Evolutionary conservation across 2,113 vertebrate species (phyloP).

Genomic region (Cheirogaleus medius): DNA sequence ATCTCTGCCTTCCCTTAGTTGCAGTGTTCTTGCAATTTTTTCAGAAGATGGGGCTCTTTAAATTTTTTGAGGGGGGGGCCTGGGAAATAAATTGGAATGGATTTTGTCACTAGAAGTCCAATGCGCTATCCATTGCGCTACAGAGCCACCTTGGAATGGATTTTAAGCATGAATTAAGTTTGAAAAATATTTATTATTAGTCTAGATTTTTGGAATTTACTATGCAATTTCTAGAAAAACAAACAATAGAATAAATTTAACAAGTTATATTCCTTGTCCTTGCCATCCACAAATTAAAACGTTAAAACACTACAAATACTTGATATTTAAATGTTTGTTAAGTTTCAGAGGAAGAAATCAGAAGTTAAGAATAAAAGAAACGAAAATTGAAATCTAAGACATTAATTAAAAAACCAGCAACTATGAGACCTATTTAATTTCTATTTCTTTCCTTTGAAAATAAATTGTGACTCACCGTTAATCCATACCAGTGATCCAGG

Average conservation of each 20-base stretch:
- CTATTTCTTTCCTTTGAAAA: conserved; percentile 31
- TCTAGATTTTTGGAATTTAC: background rate
- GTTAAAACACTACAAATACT: background rate
- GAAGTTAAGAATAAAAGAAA: conserved; percentile 21
- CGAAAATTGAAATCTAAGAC: background rate
- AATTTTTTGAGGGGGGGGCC: background rate
- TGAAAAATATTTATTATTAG: background rate
- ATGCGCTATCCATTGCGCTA: too few species aligned
- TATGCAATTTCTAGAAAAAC: background rate
- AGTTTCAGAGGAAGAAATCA: background rate
- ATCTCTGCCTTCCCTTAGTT: background rate
- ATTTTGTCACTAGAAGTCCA: too few species aligned
- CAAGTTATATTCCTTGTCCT: background rate
- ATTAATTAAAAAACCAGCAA: background rate
- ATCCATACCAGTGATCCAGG: background rate
- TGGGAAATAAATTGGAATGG: background rate
- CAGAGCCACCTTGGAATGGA: background rate
- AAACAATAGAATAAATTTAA: background rate
- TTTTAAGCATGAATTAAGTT: background rate
- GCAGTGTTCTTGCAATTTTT: background rate
- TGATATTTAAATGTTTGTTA: background rate
- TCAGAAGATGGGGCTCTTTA: background rate
- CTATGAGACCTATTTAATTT: background rate
- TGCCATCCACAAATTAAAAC: background rate
- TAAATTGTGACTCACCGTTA: conserved; percentile 19